Percentiles rank a stretch among this genome's conserved stretches.
Conservation (phyloP, 1,140 invertebrate species). For the Drosophila santomea region DNA sequence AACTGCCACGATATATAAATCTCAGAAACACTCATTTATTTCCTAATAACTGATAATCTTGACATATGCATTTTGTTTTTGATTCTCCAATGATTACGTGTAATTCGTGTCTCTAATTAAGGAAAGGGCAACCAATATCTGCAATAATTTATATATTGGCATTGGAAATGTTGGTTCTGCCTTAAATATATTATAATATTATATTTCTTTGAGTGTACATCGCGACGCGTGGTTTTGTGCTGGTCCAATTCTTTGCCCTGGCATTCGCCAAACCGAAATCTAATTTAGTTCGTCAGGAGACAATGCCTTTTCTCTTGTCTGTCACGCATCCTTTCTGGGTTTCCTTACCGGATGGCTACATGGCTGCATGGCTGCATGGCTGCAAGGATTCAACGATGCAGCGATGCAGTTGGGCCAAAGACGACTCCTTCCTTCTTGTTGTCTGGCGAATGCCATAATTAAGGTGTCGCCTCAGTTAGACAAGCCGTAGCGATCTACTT, state of each 20-base stretch:
- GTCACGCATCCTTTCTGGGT: slow-evolving; percentile 40
- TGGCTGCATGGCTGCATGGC: not conserved
- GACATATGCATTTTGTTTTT: too few relatives aligned
- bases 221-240: not conserved
- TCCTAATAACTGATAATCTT: too few relatives aligned
- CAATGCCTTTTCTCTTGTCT: slow-evolving; percentile 43
- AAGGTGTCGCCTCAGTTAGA: slow-evolving; percentile 57
- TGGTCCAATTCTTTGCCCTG: slow-evolving; percentile 11
- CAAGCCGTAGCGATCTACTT: slow-evolving; percentile 36
- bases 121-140: too few relatives aligned
- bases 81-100: too few relatives aligned
- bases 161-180: too few relatives aligned
- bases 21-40: not conserved
- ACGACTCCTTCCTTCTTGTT: not conserved
- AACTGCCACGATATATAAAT: not conserved
- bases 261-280: slow-evolving; percentile 71
- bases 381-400: slow-evolving; percentile 14
- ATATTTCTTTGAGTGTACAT: not conserved
- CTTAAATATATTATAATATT: too few relatives aligned
- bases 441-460: slow-evolving; percentile 66
- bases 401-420: slow-evolving; percentile 18
- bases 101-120: too few relatives aligned
- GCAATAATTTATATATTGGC: too few relatives aligned
- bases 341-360: slow-evolving; percentile 9
- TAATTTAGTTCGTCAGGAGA: slow-evolving; percentile 72